Percentiles rank a stretch among this genome's conserved stretches.
These are phyloP conservation scores for Phyto melanocephala DNA, from an alignment of 2,888 invertebrate genomes.

Conservation along the genomic window DNA sequence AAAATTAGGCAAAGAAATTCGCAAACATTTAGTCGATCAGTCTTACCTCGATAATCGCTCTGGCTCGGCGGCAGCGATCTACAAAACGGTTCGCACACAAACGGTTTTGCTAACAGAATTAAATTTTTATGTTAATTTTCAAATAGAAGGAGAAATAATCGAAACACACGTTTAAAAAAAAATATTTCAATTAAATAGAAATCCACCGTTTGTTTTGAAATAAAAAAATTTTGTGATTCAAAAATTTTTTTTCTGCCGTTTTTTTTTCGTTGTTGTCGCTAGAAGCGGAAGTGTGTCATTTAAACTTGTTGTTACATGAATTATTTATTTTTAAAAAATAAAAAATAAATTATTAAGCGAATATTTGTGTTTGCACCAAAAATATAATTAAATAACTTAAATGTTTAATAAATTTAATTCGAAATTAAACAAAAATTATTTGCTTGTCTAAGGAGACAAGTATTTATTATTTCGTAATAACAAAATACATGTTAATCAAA, in stretches of 20 bases:
- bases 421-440: neutral
- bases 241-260: slow-evolving; percentile 8
- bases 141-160: neutral
- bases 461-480: slow-evolving; percentile 35
- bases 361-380: neutral
- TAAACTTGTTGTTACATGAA: slow-evolving; percentile 30
- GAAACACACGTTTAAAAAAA: neutral
- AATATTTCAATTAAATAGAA: too few species aligned
- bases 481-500: slow-evolving; percentile 13
- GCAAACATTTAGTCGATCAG: slow-evolving; percentile 66
- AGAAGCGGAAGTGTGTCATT: slow-evolving; percentile 47
- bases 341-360: slow-evolving; percentile 27
- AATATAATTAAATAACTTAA: slow-evolving; percentile 1
- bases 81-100: slow-evolving; percentile 41
- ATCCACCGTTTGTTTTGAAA: slow-evolving; percentile 11
- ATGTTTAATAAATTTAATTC: neutral
- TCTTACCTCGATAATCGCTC: slow-evolving; percentile 73
- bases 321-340: neutral
- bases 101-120: neutral
- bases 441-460: too few species aligned
- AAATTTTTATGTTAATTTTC: neutral
- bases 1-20: slow-evolving; percentile 60
- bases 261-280: slow-evolving; percentile 45
- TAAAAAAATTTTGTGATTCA: neutral
- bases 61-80: slow-evolving; percentile 69